Percentiles rank a stretch among this genome's conserved stretches.
phyloP scores from a whole-genome alignment of 2,888 invertebrate species.

The Eurois occulta region DNA sequence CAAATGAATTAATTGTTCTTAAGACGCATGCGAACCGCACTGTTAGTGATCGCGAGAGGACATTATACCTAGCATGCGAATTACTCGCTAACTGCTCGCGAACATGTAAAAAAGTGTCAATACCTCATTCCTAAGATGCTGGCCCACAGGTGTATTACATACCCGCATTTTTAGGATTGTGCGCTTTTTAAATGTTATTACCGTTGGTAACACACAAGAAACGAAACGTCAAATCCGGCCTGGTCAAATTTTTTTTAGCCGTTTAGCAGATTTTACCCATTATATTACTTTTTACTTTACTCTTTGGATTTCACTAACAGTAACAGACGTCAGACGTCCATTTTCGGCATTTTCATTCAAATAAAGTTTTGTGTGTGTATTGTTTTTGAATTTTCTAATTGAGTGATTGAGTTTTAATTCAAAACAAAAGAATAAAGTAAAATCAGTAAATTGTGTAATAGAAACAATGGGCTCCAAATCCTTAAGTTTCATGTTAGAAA shows the following conservation, averaged over 20 bases:
- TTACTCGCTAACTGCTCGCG: not conserved
- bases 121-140: not conserved
- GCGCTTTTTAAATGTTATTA: not conserved
- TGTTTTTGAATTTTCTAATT: not conserved
- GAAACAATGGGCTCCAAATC: constrained; percentile 67
- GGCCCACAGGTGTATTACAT: not conserved
- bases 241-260: too few species aligned
- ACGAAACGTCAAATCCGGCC: not conserved
- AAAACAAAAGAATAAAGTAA: not conserved
- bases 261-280: too few species aligned
- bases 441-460: not conserved
- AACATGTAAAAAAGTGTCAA: not conserved
- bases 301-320: too few species aligned
- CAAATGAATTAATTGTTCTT: not conserved
- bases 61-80: not conserved
- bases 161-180: not conserved
- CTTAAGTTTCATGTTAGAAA: constrained; percentile 77
- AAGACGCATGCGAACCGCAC: not conserved
- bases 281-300: too few species aligned
- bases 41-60: not conserved
- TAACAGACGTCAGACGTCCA: not conserved
- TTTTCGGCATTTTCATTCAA: not conserved
- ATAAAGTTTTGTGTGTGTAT: not conserved
- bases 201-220: constrained; percentile 10
- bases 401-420: not conserved